Percentiles rank a stretch among this genome's conserved stretches.
Evolutionary conservation across 1,140 invertebrate genomes (phyloP).

Genomic region (Aricia agestis): DNA sequence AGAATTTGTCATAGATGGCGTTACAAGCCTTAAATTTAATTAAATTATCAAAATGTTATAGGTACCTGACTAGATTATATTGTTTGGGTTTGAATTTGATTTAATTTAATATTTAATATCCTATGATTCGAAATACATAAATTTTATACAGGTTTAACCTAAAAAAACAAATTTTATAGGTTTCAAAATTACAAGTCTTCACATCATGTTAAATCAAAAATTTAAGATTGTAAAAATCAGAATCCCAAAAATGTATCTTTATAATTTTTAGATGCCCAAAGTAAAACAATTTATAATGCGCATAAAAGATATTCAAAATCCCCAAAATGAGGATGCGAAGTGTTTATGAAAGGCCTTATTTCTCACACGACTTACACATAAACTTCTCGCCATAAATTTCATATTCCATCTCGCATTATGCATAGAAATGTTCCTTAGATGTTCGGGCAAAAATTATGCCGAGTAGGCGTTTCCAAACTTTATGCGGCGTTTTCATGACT

Average conservation of each 20-base stretch:
- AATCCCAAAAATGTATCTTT: neutral
- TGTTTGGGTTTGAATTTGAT: too few species aligned
- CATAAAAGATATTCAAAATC: conserved; percentile 18
- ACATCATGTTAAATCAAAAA: too few species aligned
- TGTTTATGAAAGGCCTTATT: conserved; percentile 25
- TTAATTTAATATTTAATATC: too few species aligned
- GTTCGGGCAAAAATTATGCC: conserved; percentile 69
- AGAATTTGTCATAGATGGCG: conserved; percentile 40
- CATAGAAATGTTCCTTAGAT: conserved; percentile 58
- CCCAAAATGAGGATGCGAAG: conserved; percentile 1
- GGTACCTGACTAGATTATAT: too few species aligned
- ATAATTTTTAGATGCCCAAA: neutral
- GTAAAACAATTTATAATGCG: neutral
- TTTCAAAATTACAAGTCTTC: too few species aligned
- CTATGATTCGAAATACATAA: too few species aligned
- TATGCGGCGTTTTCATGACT: conserved; percentile 70
- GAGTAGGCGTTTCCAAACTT: conserved; percentile 69
- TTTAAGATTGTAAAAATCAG: too few species aligned
- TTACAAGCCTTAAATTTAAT: conserved; percentile 25
- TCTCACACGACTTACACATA: conserved; percentile 35
- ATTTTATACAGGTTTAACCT: too few species aligned
- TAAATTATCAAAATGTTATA: neutral
- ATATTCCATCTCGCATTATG: conserved; percentile 54
- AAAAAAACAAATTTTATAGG: too few species aligned
- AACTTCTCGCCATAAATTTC: conserved; percentile 56